Evolutionary conservation across 1,140 invertebrate genomes (phyloP), one percentile per base, ranked within the genome.

Genomic region (Drosophila mayri): DNA sequence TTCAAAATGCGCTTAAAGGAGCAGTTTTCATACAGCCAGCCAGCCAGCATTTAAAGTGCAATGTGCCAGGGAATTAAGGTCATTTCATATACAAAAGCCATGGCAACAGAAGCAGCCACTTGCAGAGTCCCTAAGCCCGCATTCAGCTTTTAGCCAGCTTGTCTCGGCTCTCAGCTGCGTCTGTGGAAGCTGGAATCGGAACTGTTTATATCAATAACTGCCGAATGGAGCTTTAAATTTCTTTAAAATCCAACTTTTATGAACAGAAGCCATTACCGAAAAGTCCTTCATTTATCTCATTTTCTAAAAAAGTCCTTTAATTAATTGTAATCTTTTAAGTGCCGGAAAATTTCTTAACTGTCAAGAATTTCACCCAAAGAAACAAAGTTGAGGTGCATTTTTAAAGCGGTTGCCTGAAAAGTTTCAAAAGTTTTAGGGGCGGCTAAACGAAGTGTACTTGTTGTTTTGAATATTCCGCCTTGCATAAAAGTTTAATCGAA

Each of bases 1-100:
- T 80, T 82, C 67, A 79, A 74, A 88, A 67, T 43, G 73, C 72
- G 66, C 84, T 84, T 87, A 66, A 88, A 87, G 85, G 52, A 74
- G 73, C 61, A 49, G 76, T 71, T 72, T 43, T 30, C 37, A 55
- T 22, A 41, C 54, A 61, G 55, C 38, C 50, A 32, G 59, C 70
- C 65, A 65, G 59, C 71, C 65, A 65, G 63, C 74, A 52, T 87
- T 83, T 88, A 88, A 88, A 83, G 84, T 83, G 84, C 67, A 76
- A 83, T 83, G 75, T 87, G 80, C 84, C 79, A 80, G 58, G 73
- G 85, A 87, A 87, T 90, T 87, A 87, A 90, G 84, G 84, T 87
- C 84, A 87, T 88, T 78, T 90, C 65, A 65, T 65, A 71, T 54
- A 88, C 68, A 88, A 80, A 79, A 77, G 62, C 64, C 38, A 25